These are phyloP conservation scores for Acridotheres tristis DNA, from an alignment of 2,797 vertebrate genomes.

Conservation along the genomic window DNA sequence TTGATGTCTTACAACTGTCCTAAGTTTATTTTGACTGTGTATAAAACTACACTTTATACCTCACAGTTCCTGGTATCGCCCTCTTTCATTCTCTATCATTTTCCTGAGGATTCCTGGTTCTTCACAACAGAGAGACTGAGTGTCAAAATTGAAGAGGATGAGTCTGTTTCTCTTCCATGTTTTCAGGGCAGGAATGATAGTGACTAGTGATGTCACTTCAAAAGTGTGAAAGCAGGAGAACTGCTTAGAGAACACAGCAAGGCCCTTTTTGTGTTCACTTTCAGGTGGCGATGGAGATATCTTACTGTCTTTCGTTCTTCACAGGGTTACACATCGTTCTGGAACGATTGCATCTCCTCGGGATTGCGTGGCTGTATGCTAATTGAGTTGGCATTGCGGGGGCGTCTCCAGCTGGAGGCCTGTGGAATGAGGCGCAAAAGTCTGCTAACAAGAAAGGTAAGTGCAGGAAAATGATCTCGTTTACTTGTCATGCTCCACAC, in stretches of 20 bases:
- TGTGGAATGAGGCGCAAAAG: constrained; percentile 96
- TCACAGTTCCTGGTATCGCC: not conserved
- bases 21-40: not conserved
- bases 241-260: not conserved
- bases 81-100: not conserved
- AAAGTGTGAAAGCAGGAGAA: not conserved
- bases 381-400: constrained; percentile 91
- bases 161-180: not conserved
- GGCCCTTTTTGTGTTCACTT: not conserved
- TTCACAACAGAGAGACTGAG: not conserved
- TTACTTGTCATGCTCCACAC: not conserved
- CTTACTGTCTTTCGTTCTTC: constrained; percentile 36
- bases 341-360: constrained; percentile 98
- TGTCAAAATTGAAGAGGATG: not conserved
- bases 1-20: not conserved
- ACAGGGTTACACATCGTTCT: constrained; percentile 97
- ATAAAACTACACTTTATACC: not conserved
- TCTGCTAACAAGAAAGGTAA: constrained; percentile 92
- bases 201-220: not conserved
- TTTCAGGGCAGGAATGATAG: not conserved
- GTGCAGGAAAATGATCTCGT: not conserved
- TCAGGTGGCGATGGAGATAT: not conserved
- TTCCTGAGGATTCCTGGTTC: not conserved
- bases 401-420: constrained; percentile 90
- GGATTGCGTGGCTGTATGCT: constrained; percentile 96